Base-by-base conservation (phyloP, 2,113 vertebrate genomes). In the Hippoglossus stenolepis region DNA sequence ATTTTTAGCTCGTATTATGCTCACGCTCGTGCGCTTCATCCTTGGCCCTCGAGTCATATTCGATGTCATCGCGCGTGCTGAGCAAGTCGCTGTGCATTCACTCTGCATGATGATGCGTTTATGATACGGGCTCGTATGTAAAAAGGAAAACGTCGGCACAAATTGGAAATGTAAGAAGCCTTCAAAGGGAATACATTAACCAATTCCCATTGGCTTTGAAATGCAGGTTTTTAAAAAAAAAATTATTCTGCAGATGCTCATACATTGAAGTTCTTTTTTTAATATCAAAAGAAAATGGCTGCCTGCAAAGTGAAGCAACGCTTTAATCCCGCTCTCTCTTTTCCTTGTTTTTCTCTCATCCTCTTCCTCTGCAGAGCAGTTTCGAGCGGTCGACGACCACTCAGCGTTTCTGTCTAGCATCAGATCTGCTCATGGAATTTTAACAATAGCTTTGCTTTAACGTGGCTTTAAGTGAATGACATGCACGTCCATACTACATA, bases 181-280 rank as follows among this genome's bases (percentile, higher is more conserved):
- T 88, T 90, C 90, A 93, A 91, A 94, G 82, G 80, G 91, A 92
- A 92, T 90, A 69, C 73, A 90, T 89, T 76, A 84, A 89, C 90
- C 87, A 81, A 71, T 89, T 89, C 91, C 80, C 79, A 83, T 28
- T 74, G 65, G 73, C 90, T 92, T 91, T 92, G 89, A 92, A 91
- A 89, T 72, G 75, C 74, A 70, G 73, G 72, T 76, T 31, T 31
- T 31, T n/a, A n/a, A n/a, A n/a, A n/a, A n/a, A n/a, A n/a, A n/a
- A n/a, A n/a, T n/a, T 24, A 31, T 84, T 87, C 74, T 66, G 75
- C 14, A 14, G 56, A 62, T 47, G 26, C 45, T 75, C 31, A 31
- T 6, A 31, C 31, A 31, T 31, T 31, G 31, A 31, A 31, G 31
- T 31, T 31, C 31, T 31, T 31, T 7, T 31, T 31, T 66, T 2